A percentile compares a stretch with the other conserved stretches of the same genome.
Conservation (phyloP, 2,113 vertebrate species). For the Elanus axillaris region DNA sequence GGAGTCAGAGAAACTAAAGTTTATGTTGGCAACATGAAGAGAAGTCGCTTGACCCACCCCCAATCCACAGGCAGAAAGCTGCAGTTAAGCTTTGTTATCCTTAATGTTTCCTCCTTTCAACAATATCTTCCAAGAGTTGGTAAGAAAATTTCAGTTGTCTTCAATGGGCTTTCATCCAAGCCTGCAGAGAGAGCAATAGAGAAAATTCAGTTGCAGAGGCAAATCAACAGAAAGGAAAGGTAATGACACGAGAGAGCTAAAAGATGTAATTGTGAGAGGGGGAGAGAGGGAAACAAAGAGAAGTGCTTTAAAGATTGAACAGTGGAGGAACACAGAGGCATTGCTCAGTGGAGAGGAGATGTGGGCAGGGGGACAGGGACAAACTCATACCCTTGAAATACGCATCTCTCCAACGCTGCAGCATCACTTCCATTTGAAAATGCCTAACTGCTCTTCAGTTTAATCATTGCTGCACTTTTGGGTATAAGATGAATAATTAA, state of each 20-base stretch:
- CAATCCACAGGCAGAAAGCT: not conserved
- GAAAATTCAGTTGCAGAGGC: slow-evolving; percentile 11
- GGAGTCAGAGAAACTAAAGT: not conserved
- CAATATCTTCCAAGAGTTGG: not conserved
- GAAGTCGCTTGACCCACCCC: not conserved
- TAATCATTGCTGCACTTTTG: slow-evolving; percentile 56
- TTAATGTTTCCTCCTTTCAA: not conserved
- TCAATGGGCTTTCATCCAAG: slow-evolving; percentile 27
- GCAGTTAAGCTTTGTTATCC: not conserved
- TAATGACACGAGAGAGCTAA: not conserved
- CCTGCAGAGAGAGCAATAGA: not conserved
- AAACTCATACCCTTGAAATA: slow-evolving; percentile 23
- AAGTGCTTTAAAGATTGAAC: not conserved
- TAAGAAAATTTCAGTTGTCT: slow-evolving; percentile 7
- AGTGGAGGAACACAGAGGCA: not conserved
- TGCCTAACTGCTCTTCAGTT: slow-evolving; percentile 45
- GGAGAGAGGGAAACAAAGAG: not conserved
- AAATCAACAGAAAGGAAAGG: slow-evolving; percentile 31
- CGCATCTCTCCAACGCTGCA: not conserved
- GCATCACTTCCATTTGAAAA: slow-evolving; percentile 19
- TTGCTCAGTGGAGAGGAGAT: not conserved
- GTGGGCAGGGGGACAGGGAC: not conserved
- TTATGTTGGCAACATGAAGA: not conserved
- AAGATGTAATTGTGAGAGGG: not conserved
- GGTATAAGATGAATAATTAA: slow-evolving; percentile 66